Conservation (phyloP, 2,113 vertebrate species). For the Scalopus aquaticus region DNA sequence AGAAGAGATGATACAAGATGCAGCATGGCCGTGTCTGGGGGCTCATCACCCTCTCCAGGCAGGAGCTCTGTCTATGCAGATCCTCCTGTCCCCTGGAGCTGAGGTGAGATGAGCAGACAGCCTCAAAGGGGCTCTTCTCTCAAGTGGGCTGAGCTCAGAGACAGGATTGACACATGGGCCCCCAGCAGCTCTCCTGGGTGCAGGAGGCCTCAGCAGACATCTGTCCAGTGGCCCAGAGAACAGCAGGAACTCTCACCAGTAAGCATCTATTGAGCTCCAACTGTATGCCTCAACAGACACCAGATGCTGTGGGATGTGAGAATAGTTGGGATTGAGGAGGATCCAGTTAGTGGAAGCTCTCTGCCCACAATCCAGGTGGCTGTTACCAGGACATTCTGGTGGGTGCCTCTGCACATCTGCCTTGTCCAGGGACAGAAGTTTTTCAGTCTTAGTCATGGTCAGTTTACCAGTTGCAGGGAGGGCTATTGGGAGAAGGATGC, state of each 20-base stretch:
- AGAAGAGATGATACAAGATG: slow-evolving; percentile 65
- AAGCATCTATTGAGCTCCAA: not conserved
- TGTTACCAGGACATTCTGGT: not conserved
- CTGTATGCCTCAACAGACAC: not conserved
- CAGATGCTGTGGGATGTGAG: not conserved
- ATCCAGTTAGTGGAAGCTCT: not conserved
- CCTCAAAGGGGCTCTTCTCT: not conserved
- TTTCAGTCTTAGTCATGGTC: not conserved
- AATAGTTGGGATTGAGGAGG: not conserved
- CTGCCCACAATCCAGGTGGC: not conserved
- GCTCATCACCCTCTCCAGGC: not conserved
- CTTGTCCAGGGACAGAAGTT: not conserved
- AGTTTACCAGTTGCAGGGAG: not conserved
- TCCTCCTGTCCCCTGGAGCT: not conserved
- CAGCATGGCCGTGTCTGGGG: not conserved
- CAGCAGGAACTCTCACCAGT: not conserved
- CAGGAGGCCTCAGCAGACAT: not conserved
- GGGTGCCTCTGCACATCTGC: not conserved
- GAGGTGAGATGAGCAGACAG: not conserved
- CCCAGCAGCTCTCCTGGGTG: not conserved
- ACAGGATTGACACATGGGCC: not conserved
- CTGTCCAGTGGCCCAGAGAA: not conserved
- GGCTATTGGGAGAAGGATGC: not conserved
- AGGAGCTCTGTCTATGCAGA: not conserved
- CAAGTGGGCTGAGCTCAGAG: not conserved